Conservation (phyloP, 2,888 invertebrate species). For the Gymnoscelis rufifasciata region DNA sequence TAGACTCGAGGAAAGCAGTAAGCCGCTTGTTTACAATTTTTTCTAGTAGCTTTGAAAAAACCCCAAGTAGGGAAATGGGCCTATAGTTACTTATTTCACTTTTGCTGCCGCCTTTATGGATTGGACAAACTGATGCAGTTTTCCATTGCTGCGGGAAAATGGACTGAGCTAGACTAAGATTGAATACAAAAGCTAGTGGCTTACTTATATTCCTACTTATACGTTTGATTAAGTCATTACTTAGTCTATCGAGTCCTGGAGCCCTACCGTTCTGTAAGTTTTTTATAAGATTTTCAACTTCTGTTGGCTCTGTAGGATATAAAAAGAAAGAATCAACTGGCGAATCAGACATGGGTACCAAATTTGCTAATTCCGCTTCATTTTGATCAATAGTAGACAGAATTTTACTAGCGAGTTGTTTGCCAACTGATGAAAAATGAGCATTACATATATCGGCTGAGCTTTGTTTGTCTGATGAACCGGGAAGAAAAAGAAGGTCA, state of each 20-base stretch:
- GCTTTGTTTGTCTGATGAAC: not conserved
- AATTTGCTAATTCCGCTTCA: not conserved
- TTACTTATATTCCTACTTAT: not conserved
- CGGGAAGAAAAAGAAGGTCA: not conserved
- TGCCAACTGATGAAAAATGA: not conserved
- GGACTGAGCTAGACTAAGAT: not conserved
- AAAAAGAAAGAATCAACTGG: not conserved
- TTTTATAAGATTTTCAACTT: not conserved
- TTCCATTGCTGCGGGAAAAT: not conserved
- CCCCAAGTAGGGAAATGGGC: not conserved
- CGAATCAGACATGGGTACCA: not conserved
- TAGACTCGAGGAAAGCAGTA: not conserved
- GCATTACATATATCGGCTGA: not conserved
- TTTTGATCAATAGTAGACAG: not conserved
- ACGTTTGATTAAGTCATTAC: not conserved
- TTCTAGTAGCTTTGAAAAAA: constrained; percentile 3
- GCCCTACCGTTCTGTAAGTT: not conserved
- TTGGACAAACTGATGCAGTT: not conserved
- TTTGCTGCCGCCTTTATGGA: not conserved
- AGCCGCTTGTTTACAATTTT: not conserved
- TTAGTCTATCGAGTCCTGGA: not conserved
- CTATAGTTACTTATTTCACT: not conserved
- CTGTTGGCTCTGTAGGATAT: not conserved
- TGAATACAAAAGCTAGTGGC: not conserved
- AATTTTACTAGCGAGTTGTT: not conserved